A percentile compares a stretch with the other conserved stretches of the same genome.
phyloP scores from a whole-genome alignment of 2,888 invertebrate species.

The Acrobasis suavella region DNA sequence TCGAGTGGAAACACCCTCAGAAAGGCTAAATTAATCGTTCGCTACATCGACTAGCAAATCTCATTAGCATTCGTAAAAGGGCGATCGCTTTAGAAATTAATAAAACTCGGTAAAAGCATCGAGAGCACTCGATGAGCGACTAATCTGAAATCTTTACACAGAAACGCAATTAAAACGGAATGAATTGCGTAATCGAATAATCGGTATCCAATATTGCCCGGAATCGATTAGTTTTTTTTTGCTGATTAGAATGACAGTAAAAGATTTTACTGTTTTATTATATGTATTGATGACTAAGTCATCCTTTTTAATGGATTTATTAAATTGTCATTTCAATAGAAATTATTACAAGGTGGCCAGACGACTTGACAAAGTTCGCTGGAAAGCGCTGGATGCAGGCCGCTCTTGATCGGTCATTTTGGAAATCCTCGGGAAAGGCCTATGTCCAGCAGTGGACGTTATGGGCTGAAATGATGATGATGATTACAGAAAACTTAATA shows the following conservation, averaged over 20 bases:
- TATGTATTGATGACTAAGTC: neutral
- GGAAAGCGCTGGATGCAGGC: too few relatives aligned
- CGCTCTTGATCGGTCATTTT: too few relatives aligned
- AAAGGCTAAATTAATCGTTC: slow-evolving; percentile 14
- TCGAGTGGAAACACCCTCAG: neutral
- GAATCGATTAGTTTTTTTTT: slow-evolving; percentile 30
- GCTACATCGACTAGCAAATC: slow-evolving; percentile 24
- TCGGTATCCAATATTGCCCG: slow-evolving; percentile 35
- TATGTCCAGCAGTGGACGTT: too few relatives aligned
- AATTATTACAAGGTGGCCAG: too few relatives aligned
- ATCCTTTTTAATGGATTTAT: too few relatives aligned
- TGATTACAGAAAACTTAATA: too few relatives aligned
- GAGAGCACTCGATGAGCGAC: slow-evolving; percentile 27
- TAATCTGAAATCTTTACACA: slow-evolving; percentile 31
- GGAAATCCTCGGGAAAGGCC: too few relatives aligned
- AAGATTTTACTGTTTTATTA: too few relatives aligned
- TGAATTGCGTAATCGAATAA: slow-evolving; percentile 46
- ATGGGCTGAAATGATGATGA: too few relatives aligned
- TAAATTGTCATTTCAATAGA: too few relatives aligned
- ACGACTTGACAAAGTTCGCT: too few relatives aligned
- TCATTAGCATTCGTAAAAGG: slow-evolving; percentile 30
- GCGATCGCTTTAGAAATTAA: slow-evolving; percentile 29
- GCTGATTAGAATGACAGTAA: neutral
- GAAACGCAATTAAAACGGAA: slow-evolving; percentile 47
- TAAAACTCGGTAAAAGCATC: slow-evolving; percentile 30